Conservation (phyloP, 2,888 invertebrate species). For the Suillia variegata region DNA sequence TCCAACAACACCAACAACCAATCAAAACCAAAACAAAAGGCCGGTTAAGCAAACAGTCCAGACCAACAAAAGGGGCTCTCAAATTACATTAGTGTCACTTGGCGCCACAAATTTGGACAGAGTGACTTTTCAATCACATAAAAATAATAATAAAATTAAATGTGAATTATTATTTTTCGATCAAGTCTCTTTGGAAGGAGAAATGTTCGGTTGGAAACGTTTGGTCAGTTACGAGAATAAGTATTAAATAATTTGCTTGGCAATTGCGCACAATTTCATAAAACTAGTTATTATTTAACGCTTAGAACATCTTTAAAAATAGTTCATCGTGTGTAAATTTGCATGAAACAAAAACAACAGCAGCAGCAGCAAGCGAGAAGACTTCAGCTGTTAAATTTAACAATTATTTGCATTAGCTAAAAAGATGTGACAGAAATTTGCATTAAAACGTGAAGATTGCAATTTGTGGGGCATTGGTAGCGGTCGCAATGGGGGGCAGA, state of each 20-base stretch:
- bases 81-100: slow-evolving; percentile 36
- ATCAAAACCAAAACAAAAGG: not conserved
- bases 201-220: too few species aligned
- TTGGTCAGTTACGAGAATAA: too few species aligned
- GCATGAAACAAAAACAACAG: too few species aligned
- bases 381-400: too few species aligned
- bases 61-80: slow-evolving; percentile 13
- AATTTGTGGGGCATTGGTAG: not conserved
- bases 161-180: not conserved
- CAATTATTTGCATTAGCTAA: too few species aligned
- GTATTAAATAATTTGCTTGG: too few species aligned
- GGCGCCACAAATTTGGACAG: slow-evolving; percentile 31
- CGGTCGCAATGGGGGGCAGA: too few species aligned
- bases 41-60: not conserved
- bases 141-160: not conserved
- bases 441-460: slow-evolving; percentile 17
- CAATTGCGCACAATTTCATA: too few species aligned
- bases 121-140: slow-evolving; percentile 11
- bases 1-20: not conserved
- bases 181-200: too few species aligned
- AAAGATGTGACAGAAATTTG: slow-evolving; percentile 4
- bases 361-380: too few species aligned
- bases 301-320: slow-evolving; percentile 52
- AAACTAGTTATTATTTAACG: not conserved
- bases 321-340: slow-evolving; percentile 35